phyloP scores from a whole-genome alignment of 2,113 vertebrate genomes.

The Labeo catla region DNA sequence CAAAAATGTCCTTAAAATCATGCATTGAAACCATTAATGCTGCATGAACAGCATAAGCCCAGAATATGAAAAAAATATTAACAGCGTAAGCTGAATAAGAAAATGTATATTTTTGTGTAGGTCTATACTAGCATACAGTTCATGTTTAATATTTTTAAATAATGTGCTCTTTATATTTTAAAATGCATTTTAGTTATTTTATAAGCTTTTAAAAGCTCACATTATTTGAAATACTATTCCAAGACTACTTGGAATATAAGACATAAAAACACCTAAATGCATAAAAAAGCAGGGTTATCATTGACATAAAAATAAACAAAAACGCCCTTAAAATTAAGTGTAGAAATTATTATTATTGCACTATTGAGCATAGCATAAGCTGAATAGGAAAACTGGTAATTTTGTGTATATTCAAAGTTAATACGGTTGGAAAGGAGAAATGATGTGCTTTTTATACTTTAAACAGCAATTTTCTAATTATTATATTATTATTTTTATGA shows the following conservation, averaged over 20 bases:
- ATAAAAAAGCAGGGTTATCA: too few relatives aligned
- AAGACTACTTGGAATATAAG: not conserved
- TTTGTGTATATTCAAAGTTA: too few relatives aligned
- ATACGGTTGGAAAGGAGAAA: too few relatives aligned
- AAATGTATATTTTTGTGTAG: not conserved
- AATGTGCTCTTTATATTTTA: not conserved
- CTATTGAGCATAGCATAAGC: too few relatives aligned
- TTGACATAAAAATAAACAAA: not conserved
- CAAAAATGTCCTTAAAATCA: not conserved
- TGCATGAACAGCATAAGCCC: too few relatives aligned
- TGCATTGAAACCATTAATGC: not conserved
- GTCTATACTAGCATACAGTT: not conserved
- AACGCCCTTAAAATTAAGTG: not conserved
- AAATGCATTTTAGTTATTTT: not conserved
- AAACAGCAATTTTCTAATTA: too few relatives aligned
- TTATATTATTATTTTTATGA: too few relatives aligned
- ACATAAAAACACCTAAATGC: too few relatives aligned
- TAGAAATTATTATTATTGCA: not conserved
- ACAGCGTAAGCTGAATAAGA: not conserved
- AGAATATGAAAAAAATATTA: not conserved
- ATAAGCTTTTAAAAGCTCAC: not conserved
- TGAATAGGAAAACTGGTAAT: too few relatives aligned
- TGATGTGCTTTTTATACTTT: too few relatives aligned
- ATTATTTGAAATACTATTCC: not conserved
- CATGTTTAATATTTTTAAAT: too few relatives aligned